Evolutionary conservation across 2,797 vertebrate genomes (phyloP), one percentile per base, ranked within the genome.

Genomic region (Eupleurogrammus muticus): DNA sequence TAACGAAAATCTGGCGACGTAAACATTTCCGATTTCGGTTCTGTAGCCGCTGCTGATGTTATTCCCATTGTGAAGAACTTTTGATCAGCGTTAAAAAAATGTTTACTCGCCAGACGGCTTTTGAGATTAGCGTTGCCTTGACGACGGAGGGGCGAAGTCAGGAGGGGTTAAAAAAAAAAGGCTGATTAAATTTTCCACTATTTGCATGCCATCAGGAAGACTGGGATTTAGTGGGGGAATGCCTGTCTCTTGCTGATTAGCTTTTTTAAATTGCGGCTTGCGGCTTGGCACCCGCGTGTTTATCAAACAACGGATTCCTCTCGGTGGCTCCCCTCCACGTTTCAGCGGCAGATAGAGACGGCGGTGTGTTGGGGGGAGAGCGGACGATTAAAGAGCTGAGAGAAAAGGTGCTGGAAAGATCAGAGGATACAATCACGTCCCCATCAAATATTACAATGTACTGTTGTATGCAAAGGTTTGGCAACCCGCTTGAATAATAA

Each of bases 101-200:
- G 81, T 88, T 70, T 68, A 80, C 87, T 82, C 83, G 71, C 70
- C 87, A 81, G 87, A 85, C 87, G 73, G 87, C 89, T 90, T 90
- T 88, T 82, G 78, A 91, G 88, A 91, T 92, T 91, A 90, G 87
- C 16, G 89, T 91, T 92, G 83, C 90, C 89, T 85, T 88, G 89
- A 79, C 85, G 36, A 92, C 89, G 3, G 44, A 73, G 58, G 69
- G 82, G 73, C 58, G 58, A 88, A 87, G 87, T 90, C 84, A 84
- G 67, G 70, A 75, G 69, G 77, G 83, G 88, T 90, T 89, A 91
- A 91, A 87, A 88, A 91, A 91, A 87, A 88, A 88, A 89, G 85
- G 73, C 84, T 88, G 90, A 92, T 92, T 91, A 90, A 80, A 92
- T 92, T 85, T 86, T 83, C 82, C 83, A 86, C 82, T 90, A 88